Evolutionary conservation across 2,888 invertebrate species (phyloP), one percentile per base, ranked within the genome.

Genomic region (Erebia ligea): DNA sequence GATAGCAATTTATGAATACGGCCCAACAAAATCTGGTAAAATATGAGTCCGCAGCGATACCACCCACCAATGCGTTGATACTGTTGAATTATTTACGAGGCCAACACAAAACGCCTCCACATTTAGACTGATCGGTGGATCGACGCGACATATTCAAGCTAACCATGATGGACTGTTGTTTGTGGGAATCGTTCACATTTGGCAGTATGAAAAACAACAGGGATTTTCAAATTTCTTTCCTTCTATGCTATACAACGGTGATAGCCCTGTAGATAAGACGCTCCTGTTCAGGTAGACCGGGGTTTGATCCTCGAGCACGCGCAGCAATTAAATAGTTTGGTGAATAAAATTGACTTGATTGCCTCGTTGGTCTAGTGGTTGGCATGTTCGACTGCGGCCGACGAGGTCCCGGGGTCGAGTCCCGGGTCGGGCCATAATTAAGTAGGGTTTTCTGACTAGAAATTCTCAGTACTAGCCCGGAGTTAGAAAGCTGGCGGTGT

Each of bases 81-180:
- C 42, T 64, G 69, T 69, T 72, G 52, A 72, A 68, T 69, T 73
- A 73, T 72, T 73, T 69, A 73, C 69, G 73, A 72, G 59, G 45
- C 54, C 65, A 59, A 56, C 56, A 57, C 56, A 66, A 56, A 66
- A 57, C 66, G 68, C 70, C 73, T 70, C 68, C 68, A 68, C 68
- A 70, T 73, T 73, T 73, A 73, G 70, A 73, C 68, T 68, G 73
- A 73, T 73, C 73, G 73, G 57, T 45, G 73, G 68, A 68, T 65
- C 52, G 70, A 5, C 61, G 68, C 52, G 73, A 66, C 68, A 73
- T 34, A 40, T 68, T 70, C 56, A 25, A 42, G 56, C 56, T 56
- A 45, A 56, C 66, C 66, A 73, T 73, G 56, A 73, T 66, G 52
- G 68, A 57, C 70, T 64, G 61, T 61, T 73, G 70, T 73, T 68